Evolutionary conservation across 2,797 vertebrate species (phyloP), one percentile per base, ranked within the genome.

Genomic region (Siniperca undulata): DNA sequence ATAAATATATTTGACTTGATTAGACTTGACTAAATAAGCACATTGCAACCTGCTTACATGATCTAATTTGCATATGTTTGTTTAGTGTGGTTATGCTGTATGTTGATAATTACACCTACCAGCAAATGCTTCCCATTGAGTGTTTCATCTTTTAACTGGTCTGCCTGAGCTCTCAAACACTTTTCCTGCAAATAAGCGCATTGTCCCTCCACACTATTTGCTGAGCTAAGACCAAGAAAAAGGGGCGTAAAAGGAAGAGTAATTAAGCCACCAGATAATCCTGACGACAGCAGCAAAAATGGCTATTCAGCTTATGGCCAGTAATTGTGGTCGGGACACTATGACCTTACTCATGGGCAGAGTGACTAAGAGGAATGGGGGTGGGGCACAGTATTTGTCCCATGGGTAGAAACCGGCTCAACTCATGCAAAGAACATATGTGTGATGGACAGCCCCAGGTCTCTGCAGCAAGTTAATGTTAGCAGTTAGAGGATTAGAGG

Each of bases 311-410:
- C 93, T 90, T 78, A 88, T 83, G 90, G 86, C 74, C 88, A 85
- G 89, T 94, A 94, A 95, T 95, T 95, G 93, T 91, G 94, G 95
- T 95, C 84, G 40, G 89, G 91, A 91, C 93, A 90, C 91, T 88
- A 66, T 92, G 94, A 95, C 96, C 95, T 86, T 91, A 87, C 86
- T 91, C 82, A 34, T 88, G 82, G 83, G 83, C 77, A 84, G 89
- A 89, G 85, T 81, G 86, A 93, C 90, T 91, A 74, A 87, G 86
- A 91, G 89, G 77, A 71, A 81, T 78, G 87, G 87, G 92, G 90
- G 88, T 81, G 77, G 91, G 86, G 82, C 87, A 61, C 53, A 40
- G 70, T 78, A 80, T 92, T 74, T 79, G 80, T 94, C 92, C 82
- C 90, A 42, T 20, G 89, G 82, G 91, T 64, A 77, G 76, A 77